Conservation (phyloP, 2,113 vertebrate genomes). For the Ranitomeya variabilis region DNA sequence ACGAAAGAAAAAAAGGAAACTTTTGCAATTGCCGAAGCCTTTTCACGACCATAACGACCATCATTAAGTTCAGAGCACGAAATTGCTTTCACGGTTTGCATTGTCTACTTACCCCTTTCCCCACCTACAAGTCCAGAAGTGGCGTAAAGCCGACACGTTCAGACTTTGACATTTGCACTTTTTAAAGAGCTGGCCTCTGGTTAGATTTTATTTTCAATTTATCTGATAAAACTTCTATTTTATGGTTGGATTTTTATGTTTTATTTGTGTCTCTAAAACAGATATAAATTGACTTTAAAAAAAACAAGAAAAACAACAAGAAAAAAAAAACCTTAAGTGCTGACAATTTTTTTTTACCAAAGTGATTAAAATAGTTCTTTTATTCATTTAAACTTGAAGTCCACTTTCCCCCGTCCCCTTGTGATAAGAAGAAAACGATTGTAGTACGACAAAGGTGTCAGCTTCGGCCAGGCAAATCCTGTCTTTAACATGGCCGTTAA, state of each 20-base stretch:
- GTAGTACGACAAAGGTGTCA: constrained; percentile 62
- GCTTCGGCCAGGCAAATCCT: constrained; percentile 65
- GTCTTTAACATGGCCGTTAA: constrained; percentile 83
- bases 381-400: constrained; percentile 74
- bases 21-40: constrained; percentile 70
- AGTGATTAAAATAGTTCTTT: constrained; percentile 71
- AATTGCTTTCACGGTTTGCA: constrained; percentile 71
- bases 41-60: constrained; percentile 76
- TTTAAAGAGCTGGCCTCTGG: constrained; percentile 75
- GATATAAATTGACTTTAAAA: constrained; percentile 71
- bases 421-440: constrained; percentile 61
- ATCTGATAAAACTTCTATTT: constrained; percentile 77
- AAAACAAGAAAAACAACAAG: constrained; percentile 68
- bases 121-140: constrained; percentile 72
- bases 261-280: constrained; percentile 72
- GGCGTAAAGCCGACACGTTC: constrained; percentile 73
- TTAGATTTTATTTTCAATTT: constrained; percentile 69
- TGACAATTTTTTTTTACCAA: constrained; percentile 76
- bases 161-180: constrained; percentile 76
- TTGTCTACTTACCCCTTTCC: constrained; percentile 20
- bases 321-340: constrained; percentile 70
- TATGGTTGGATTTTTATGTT: constrained; percentile 73
- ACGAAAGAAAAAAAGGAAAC: constrained; percentile 60
- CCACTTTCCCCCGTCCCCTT: constrained; percentile 69
- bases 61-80: constrained; percentile 75